These are phyloP conservation scores for Drosophila sulfurigaster DNA, from an alignment of 1,140 invertebrate genomes.

Conservation along the genomic window DNA sequence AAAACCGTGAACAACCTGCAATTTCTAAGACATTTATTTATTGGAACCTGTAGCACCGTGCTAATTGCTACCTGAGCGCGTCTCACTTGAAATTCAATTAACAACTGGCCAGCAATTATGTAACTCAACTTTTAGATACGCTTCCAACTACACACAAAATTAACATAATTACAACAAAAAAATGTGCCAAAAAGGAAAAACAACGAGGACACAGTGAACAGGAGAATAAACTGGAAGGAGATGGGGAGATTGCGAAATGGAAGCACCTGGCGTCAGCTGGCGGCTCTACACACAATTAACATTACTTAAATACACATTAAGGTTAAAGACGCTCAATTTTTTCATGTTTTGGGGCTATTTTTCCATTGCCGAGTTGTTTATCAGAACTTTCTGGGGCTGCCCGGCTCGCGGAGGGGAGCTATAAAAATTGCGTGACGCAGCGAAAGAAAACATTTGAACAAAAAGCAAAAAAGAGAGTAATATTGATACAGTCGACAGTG, in stretches of 20 bases:
- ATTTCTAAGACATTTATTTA: constrained; percentile 7
- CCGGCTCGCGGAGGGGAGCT: constrained; percentile 31
- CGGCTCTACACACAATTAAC: constrained; percentile 73
- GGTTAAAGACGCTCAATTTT: constrained; percentile 81
- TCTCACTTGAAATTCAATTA: constrained; percentile 69
- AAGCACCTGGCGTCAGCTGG: constrained; percentile 64
- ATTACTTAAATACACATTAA: constrained; percentile 84
- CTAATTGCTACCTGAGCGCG: constrained; percentile 48
- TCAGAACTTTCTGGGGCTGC: constrained; percentile 38
- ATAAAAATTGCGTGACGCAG: constrained; percentile 79
- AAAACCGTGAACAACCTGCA: constrained; percentile 1
- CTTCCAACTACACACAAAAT: constrained; percentile 36
- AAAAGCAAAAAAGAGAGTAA: constrained; percentile 14
- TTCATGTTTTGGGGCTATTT: constrained; percentile 79
- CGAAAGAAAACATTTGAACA: constrained; percentile 68
- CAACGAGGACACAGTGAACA: constrained; percentile 26
- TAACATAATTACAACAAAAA: constrained; percentile 72
- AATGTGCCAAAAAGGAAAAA: constrained; percentile 50
- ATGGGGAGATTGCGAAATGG: constrained; percentile 14
- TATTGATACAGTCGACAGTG: not conserved
- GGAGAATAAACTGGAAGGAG: not conserved
- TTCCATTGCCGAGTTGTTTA: constrained; percentile 66
- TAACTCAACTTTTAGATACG: constrained; percentile 61
- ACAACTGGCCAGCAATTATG: constrained; percentile 57
- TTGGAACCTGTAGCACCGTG: not conserved